Evolutionary conservation across 2,888 invertebrate species (phyloP).

Genomic region (Arrhopalites spinosus): DNA sequence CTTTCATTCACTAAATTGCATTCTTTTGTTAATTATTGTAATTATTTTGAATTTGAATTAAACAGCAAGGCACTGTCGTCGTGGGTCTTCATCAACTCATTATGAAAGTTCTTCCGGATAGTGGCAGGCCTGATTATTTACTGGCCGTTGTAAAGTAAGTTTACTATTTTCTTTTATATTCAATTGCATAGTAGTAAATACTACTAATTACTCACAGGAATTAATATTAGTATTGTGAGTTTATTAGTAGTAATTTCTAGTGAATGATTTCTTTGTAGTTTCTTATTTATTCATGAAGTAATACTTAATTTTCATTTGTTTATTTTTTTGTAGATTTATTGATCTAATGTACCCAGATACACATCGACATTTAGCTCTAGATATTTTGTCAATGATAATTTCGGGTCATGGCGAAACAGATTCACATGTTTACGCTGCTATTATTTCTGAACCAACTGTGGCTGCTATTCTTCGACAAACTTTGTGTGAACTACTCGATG

Average conservation of each 20-base stretch:
- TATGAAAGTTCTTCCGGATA: slow-evolving; percentile 75
- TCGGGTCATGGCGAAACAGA: slow-evolving; percentile 49
- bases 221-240: neutral
- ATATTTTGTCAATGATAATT: slow-evolving; percentile 48
- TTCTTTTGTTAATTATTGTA: neutral
- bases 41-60: slow-evolving; percentile 4
- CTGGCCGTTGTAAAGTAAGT: slow-evolving; percentile 72
- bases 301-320: slow-evolving; percentile 6
- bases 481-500: slow-evolving; percentile 44
- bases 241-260: neutral
- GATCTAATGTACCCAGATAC: slow-evolving; percentile 43
- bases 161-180: neutral
- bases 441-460: slow-evolving; percentile 43
- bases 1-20: slow-evolving; percentile 2
- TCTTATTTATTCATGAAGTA: neutral
- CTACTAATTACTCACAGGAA: no score
- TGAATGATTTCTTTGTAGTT: neutral
- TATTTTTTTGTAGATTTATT: slow-evolving; percentile 40
- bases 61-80: slow-evolving; percentile 61
- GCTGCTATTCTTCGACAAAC: slow-evolving; percentile 50
- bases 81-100: slow-evolving; percentile 81
- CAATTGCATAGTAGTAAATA: no score
- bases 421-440: slow-evolving; percentile 44
- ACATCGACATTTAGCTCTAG: slow-evolving; percentile 48
- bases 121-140: slow-evolving; percentile 78